Evolutionary conservation across 2,888 invertebrate genomes (phyloP).

Genomic region (Oscheius onirici): DNA sequence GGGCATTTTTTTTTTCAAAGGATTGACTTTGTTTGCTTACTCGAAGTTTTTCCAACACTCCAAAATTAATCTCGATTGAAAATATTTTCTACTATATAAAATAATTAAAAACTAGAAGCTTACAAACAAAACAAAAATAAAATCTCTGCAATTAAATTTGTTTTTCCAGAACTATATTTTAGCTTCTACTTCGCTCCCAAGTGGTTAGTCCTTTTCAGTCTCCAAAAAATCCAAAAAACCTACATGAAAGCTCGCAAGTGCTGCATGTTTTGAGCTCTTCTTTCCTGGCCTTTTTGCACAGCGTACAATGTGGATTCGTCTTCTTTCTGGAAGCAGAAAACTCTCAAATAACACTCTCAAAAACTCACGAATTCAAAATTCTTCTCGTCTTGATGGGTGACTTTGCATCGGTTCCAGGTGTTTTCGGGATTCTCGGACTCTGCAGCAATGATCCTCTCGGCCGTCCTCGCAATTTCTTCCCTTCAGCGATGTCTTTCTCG

Average conservation of each 20-base stretch:
- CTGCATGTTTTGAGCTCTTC: constrained; percentile 18
- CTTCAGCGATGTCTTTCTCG: neutral
- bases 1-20: no score
- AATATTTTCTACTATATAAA: no score
- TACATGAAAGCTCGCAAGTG: constrained; percentile 18
- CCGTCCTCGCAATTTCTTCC: neutral
- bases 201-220: no score
- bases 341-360: neutral
- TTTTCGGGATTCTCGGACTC: neutral
- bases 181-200: neutral
- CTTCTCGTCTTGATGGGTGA: constrained; percentile 33
- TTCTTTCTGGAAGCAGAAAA: constrained; percentile 9
- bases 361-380: constrained; percentile 27
- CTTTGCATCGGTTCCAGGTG: neutral
- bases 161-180: neutral
- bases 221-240: neutral
- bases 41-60: no score
- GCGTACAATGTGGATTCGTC: constrained; percentile 24
- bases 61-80: no score
- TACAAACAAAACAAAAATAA: no score
- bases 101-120: no score
- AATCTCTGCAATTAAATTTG: no score
- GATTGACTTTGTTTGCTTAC: no score
- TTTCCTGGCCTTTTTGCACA: constrained; percentile 29
- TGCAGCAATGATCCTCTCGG: neutral